Percentiles rank a stretch among this genome's conserved stretches.
phyloP scores from a whole-genome alignment of 2,888 invertebrate genomes.

The Rhorus exstirpatorius region DNA sequence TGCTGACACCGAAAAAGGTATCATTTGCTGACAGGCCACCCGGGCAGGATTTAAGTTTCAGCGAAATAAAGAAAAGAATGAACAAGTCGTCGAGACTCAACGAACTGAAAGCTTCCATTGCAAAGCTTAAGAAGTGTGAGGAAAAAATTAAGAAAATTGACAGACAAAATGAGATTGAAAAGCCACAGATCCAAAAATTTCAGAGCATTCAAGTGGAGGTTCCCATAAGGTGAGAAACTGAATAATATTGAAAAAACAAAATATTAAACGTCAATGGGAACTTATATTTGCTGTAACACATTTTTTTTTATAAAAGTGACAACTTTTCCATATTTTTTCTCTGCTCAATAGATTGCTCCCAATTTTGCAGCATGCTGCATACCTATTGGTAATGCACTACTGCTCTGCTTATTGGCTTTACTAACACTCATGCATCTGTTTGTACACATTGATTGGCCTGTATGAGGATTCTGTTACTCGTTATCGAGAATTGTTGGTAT shows the following conservation, averaged over 20 bases:
- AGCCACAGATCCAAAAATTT: conserved; percentile 89
- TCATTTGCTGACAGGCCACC: conserved; percentile 86
- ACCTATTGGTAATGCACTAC: no score
- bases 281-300: no score
- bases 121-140: conserved; percentile 89
- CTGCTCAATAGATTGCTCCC: no score
- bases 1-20: conserved; percentile 84
- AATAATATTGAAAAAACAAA: conserved; percentile 21
- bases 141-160: conserved; percentile 87
- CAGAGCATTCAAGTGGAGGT: conserved; percentile 92
- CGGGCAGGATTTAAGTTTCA: conserved; percentile 89
- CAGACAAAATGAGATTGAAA: conserved; percentile 76
- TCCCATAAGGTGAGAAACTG: conserved; percentile 89
- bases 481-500: no score
- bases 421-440: no score
- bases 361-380: no score
- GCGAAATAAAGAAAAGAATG: conserved; percentile 90
- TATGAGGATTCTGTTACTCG: no score
- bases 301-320: no score
- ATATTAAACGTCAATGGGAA: no score
- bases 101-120: conserved; percentile 90
- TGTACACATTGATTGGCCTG: no score
- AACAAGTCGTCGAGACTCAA: conserved; percentile 90
- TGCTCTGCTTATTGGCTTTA: no score
- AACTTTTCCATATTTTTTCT: no score